These are phyloP conservation scores for Nymphalis io DNA, from an alignment of 1,140 invertebrate species.

Conservation along the genomic window DNA sequence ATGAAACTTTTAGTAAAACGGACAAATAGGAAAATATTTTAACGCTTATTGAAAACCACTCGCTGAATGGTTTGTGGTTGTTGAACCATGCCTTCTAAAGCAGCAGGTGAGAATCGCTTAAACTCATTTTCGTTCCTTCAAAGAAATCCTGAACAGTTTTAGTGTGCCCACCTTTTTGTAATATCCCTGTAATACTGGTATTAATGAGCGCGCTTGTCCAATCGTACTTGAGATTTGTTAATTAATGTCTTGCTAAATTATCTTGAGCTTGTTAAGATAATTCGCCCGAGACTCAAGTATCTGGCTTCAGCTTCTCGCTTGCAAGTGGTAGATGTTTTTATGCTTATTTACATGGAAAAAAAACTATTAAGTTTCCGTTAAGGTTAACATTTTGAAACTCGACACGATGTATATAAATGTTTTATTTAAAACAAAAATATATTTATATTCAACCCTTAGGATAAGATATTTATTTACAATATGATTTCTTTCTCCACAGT, in stretches of 20 bases:
- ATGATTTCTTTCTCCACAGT: no score
- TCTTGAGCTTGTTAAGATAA: conserved; percentile 25
- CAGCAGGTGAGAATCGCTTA: conserved; percentile 41
- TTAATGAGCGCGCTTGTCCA: conserved; percentile 36
- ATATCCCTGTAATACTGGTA: conserved; percentile 28
- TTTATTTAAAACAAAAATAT: no score
- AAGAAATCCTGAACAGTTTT: conserved; percentile 22
- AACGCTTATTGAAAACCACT: conserved; percentile 31
- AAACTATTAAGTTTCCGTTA: no score
- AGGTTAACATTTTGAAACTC: no score
- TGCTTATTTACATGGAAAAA: no score
- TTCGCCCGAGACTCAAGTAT: conserved; percentile 1
- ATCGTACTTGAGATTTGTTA: conserved; percentile 37
- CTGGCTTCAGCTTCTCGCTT: neutral
- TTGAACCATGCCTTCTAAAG: neutral
- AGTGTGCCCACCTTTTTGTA: conserved; percentile 28
- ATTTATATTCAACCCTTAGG: no score
- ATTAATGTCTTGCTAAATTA: conserved; percentile 35
- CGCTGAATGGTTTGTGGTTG: conserved; percentile 26
- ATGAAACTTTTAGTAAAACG: conserved; percentile 29
- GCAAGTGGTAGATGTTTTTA: no score
- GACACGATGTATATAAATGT: no score
- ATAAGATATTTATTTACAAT: no score
- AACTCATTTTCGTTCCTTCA: conserved; percentile 42
- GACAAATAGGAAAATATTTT: conserved; percentile 28